Conservation (phyloP, 1,140 invertebrate species). For the Gryon sp. region DNA sequence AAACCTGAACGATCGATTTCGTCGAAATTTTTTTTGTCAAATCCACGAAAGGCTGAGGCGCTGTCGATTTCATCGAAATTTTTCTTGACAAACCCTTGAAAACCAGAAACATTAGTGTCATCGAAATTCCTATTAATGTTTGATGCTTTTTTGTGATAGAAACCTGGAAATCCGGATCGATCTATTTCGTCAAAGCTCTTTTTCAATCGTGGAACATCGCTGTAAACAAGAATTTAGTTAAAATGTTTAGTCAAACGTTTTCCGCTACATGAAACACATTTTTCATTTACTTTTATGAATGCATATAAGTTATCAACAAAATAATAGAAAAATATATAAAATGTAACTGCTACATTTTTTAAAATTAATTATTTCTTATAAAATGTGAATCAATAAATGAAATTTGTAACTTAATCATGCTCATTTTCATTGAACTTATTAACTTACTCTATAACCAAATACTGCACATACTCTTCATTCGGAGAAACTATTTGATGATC, state of each 20-base stretch:
- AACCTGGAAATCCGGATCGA: slow-evolving; percentile 33
- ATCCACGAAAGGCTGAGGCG: slow-evolving; percentile 81
- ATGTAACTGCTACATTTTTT: too few species aligned
- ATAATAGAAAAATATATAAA: too few species aligned
- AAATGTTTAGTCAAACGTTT: not conserved
- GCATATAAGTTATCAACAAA: too few species aligned
- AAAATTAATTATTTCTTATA: too few species aligned
- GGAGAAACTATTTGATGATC: slow-evolving; percentile 3
- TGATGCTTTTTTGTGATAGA: slow-evolving; percentile 72
- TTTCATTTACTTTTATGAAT: too few species aligned
- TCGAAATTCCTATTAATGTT: slow-evolving; percentile 66
- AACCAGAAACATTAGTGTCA: slow-evolving; percentile 43
- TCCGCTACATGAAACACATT: too few species aligned
- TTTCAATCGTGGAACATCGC: slow-evolving; percentile 9
- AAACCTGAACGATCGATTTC: slow-evolving; percentile 80
- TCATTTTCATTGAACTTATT: too few species aligned
- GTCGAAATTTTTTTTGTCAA: slow-evolving; percentile 82
- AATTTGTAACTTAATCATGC: too few species aligned
- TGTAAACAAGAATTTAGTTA: slow-evolving; percentile 13
- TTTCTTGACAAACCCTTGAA: slow-evolving; percentile 77
- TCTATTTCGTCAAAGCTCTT: slow-evolving; percentile 52
- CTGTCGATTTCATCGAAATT: slow-evolving; percentile 83
- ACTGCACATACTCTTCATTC: slow-evolving; percentile 5
- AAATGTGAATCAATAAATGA: too few species aligned
- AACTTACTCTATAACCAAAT: too few species aligned